phyloP scores from a whole-genome alignment of 2,888 invertebrate species.

The Acronicta psi region DNA sequence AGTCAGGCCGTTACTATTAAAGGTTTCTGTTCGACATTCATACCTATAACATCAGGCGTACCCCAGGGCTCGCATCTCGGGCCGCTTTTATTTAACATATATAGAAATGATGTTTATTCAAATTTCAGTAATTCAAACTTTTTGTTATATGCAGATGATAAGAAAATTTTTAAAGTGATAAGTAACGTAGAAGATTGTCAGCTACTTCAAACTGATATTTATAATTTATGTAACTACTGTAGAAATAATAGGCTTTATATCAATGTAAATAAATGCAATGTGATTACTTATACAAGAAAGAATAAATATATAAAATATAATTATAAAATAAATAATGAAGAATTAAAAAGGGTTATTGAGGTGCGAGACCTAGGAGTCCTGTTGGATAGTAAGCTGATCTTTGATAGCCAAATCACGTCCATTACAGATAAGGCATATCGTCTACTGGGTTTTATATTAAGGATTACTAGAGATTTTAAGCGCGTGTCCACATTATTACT shows the following conservation, averaged over 20 bases:
- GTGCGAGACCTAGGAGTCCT: slow-evolving; percentile 12
- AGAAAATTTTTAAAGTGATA: slow-evolving; percentile 16
- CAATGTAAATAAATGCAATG: slow-evolving; percentile 16
- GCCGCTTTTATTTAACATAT: not conserved
- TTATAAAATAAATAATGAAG: slow-evolving; percentile 8
- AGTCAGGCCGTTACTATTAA: slow-evolving; percentile 17
- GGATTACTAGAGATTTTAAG: slow-evolving; percentile 9
- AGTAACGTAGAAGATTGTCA: slow-evolving; percentile 8
- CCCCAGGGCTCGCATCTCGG: not conserved
- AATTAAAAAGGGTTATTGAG: slow-evolving; percentile 5
- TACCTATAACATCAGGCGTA: not conserved
- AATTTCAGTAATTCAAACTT: slow-evolving; percentile 8
- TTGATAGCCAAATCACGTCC: slow-evolving; percentile 7
- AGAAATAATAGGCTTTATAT: slow-evolving; percentile 9
- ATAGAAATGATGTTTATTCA: not conserved
- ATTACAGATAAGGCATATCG: slow-evolving; percentile 7
- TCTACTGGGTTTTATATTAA: slow-evolving; percentile 6
- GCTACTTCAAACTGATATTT: slow-evolving; percentile 12
- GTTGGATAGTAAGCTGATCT: slow-evolving; percentile 10
- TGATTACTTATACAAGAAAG: slow-evolving; percentile 17
- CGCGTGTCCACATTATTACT: slow-evolving; percentile 6
- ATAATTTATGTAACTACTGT: slow-evolving; percentile 22
- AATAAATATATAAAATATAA: slow-evolving; percentile 5
- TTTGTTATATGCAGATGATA: slow-evolving; percentile 19
- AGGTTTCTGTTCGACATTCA: slow-evolving; percentile 12